Evolutionary conservation across 2,113 vertebrate genomes (phyloP).

Genomic region (Electrona antarctica): DNA sequence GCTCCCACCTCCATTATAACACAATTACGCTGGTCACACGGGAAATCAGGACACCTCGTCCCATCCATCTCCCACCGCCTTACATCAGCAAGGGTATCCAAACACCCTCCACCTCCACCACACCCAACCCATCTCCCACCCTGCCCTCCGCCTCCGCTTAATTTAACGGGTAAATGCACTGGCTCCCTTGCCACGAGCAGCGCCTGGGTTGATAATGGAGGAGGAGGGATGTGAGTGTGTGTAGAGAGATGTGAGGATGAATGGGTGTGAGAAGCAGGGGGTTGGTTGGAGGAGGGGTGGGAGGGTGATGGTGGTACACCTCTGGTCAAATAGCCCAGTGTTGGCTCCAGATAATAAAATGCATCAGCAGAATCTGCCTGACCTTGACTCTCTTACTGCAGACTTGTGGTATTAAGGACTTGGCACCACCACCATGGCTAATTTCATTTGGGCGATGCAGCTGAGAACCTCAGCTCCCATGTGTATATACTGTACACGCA

Average conservation of each 20-base stretch:
- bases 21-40: slow-evolving; percentile 63
- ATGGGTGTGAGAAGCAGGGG: slow-evolving; percentile 29
- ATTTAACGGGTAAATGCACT: slow-evolving; percentile 74
- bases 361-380: slow-evolving; percentile 70
- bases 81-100: slow-evolving; percentile 51
- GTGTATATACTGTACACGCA: background rate
- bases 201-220: slow-evolving; percentile 2
- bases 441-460: slow-evolving; percentile 63
- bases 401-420: slow-evolving; percentile 56
- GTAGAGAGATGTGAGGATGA: slow-evolving; percentile 10
- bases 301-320: slow-evolving; percentile 28
- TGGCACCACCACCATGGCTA: slow-evolving; percentile 56
- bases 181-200: slow-evolving; percentile 28
- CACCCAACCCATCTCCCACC: slow-evolving; percentile 5
- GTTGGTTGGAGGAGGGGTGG: background rate
- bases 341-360: slow-evolving; percentile 51
- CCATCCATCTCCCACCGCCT: slow-evolving; percentile 52
- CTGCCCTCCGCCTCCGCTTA: slow-evolving; percentile 44
- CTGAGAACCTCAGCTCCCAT: slow-evolving; percentile 29
- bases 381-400: slow-evolving; percentile 71
- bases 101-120: slow-evolving; percentile 14
- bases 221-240: slow-evolving; percentile 41
- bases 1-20: slow-evolving; percentile 65
- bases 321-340: slow-evolving; percentile 37
- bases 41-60: slow-evolving; percentile 67